Base-by-base conservation (phyloP, 1,140 invertebrate species). In the Carcinoscorpius rotundicauda region DNA sequence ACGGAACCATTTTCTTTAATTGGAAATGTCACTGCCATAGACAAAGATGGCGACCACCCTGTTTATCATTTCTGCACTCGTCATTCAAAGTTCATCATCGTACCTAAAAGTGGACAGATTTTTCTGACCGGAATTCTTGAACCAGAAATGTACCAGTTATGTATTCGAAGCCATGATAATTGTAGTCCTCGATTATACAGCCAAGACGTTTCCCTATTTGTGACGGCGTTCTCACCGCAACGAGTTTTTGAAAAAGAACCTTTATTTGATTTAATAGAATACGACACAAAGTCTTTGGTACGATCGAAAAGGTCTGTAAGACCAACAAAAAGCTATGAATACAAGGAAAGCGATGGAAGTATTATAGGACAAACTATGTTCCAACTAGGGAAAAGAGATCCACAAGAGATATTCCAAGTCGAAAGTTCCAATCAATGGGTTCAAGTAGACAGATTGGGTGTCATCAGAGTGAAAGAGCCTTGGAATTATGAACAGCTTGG, bases 401-500 rank as follows among this genome's bases (percentile, higher is more conserved):
- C 93, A 64, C 83, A 87, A 71, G 92, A 96, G 75, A 91, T 87
- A 6, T 96, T 93, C 75, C 93, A 93, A 78, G 92, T 96, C 71
- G 89, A 93, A 76, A 93, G 92, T 79, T 86, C 87, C 59, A 72
- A 71, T 51, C 64, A 69, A 49, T 96, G 92, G 92, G 91, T 96
- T 49, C 91, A 87, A 9, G 91, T 96, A 53, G 90, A 91, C 75
- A 83, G 87, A 5, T 93, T 89, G 78, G 92, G 92, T 65, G 89
- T 90, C 50, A 91, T 96, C 66, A 84, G 86, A 71, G 91, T 96
- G 55, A 93, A 93, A 78, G 91, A 93, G 82, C 93, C 93, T 82
- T 96, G 92, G 92, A 91, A 96, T 81, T 96, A 92, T 77, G 93
- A 96, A 74, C 91, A 94, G 72, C 77, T 96, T 3, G 91, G 91